Percentiles rank a stretch among this genome's conserved stretches.
Conservation (phyloP, 1,140 invertebrate genomes). For the Halotydeus destructor region DNA sequence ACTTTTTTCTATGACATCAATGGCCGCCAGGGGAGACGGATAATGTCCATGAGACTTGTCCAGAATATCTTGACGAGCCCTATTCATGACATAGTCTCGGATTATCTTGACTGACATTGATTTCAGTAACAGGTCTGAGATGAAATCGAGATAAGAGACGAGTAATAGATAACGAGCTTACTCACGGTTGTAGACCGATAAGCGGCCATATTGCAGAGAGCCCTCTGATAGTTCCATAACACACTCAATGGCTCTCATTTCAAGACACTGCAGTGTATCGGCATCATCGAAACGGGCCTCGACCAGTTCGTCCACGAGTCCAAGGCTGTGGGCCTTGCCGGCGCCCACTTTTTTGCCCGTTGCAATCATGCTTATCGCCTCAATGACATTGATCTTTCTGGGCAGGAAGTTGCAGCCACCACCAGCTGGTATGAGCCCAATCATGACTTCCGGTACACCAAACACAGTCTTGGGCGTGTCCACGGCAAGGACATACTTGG, state of each 20-base stretch:
- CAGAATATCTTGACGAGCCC: not conserved
- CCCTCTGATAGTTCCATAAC: not conserved
- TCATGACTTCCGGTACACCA: not conserved
- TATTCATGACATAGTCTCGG: not conserved
- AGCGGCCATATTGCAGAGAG: not conserved
- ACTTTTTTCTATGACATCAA: not conserved
- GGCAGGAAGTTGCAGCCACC: not conserved
- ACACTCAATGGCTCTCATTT: not conserved
- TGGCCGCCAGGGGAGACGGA: not conserved
- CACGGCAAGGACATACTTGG: conserved; percentile 84
- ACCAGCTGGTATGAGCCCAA: not conserved
- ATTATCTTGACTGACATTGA: too few relatives aligned
- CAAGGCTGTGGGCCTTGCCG: not conserved
- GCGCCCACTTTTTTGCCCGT: not conserved
- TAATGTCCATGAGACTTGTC: not conserved
- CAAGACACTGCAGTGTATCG: not conserved
- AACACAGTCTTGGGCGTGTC: conserved; percentile 36
- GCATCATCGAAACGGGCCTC: not conserved
- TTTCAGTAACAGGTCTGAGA: too few relatives aligned
- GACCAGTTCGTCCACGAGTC: not conserved
- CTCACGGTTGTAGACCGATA: not conserved
- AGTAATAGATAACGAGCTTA: not conserved
- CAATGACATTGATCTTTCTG: not conserved
- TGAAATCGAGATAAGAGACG: not conserved
- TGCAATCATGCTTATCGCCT: not conserved